Evolutionary conservation across 2,797 vertebrate genomes (phyloP).

Genomic region (Onychomys arenicola): DNA sequence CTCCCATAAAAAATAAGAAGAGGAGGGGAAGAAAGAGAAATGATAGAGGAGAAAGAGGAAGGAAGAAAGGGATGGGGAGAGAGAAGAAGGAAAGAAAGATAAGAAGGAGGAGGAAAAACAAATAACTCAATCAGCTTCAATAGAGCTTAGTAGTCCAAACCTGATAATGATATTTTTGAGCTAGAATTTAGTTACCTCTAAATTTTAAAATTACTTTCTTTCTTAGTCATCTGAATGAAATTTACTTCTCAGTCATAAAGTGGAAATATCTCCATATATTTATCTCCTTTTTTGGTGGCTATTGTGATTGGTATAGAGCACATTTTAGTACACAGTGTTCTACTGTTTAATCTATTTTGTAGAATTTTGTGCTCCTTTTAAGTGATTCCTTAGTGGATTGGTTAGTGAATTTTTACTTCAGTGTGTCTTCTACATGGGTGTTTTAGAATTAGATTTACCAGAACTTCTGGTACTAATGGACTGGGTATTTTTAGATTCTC

Average conservation of each 20-base stretch:
- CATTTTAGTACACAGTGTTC: not conserved
- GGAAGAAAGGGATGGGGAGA: no score
- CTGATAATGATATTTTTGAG: not conserved
- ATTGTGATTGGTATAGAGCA: not conserved
- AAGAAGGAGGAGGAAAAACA: not conserved
- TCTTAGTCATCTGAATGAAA: not conserved
- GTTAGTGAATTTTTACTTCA: no score
- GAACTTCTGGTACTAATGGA: not conserved
- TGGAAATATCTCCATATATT: not conserved
- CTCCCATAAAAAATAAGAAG: no score
- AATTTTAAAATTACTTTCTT: not conserved
- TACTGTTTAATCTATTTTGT: not conserved
- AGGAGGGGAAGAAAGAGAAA: no score
- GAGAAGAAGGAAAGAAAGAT: not conserved
- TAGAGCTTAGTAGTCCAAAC: not conserved
- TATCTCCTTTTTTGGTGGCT: not conserved
- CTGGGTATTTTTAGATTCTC: not conserved
- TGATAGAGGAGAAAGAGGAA: no score
- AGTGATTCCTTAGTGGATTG: not conserved
- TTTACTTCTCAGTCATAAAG: not conserved
- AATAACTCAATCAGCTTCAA: not conserved
- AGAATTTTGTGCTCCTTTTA: not conserved
- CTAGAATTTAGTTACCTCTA: not conserved
- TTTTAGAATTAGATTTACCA: not conserved
- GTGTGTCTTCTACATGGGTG: not conserved